Base-by-base conservation (phyloP, 1,140 invertebrate species). In the Calephelis nemesis region DNA sequence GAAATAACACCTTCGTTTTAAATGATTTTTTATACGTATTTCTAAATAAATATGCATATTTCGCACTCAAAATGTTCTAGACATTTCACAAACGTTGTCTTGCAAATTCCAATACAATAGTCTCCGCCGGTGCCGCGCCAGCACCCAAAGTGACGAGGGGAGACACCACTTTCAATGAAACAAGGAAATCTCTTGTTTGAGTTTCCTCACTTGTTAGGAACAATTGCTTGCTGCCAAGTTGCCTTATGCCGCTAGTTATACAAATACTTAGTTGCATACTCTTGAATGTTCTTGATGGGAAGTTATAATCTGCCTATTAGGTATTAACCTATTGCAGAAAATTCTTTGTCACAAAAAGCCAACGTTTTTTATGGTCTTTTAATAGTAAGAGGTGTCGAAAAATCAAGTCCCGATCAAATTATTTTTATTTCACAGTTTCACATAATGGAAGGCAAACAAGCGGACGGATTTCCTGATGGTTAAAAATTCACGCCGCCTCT, bases 131-230 rank as follows among this genome's bases (percentile, higher is more conserved):
- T 71, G 68, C 75, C 78, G 75, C 73, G 72, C 73, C 77, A 83
- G 74, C 79, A 79, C 78, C 81, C 78, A 73, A 81, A 79, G 77
- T 70, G 74, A 76, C 74, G 79, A 86, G 84, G 87, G 85, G 85
- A 84, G 79, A 82, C 78, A 81, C 73, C 75, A 80, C 79, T 83
- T 82, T 79, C 80, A 82, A 88, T 84, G 83, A 83, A 87, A 90
- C 83, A 80, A 77, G 82, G 77, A 83, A 84, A 84, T 77, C 80
- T 83, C 77, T 82, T 79, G 81, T 83, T 77, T 78, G 78, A 78
- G 77, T 79, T 83, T 82, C 77, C 81, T 81, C 77, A 81, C 80
- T 84, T 81, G 73, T 79, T 75, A 72, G 67, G 68, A 75, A 72
- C 71, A 74, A 77, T 77, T 77, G 75, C 69, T 67, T 62, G 68